phyloP scores from a whole-genome alignment of 2,888 invertebrate species.

The Drymonia ruficornis region DNA sequence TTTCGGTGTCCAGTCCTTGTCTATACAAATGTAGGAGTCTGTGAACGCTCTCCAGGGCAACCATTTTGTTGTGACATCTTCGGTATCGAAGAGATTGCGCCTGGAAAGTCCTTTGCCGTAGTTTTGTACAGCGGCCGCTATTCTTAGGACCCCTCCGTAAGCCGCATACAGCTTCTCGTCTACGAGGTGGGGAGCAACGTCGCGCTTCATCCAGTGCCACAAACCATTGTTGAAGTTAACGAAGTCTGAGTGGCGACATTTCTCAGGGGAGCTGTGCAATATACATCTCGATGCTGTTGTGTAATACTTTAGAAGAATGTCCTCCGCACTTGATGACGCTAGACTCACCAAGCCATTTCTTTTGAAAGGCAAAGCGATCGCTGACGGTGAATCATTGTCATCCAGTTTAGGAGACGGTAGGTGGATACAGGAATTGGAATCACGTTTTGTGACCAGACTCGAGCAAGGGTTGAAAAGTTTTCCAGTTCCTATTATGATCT shows the following conservation, averaged over 20 bases:
- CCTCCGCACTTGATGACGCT: constrained; percentile 59
- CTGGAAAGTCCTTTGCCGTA: constrained; percentile 69
- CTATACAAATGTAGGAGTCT: constrained; percentile 53
- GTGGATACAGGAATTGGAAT: constrained; percentile 67
- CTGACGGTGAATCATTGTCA: constrained; percentile 55
- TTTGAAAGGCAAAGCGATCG: constrained; percentile 69
- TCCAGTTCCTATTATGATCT: constrained; percentile 60
- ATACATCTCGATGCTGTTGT: constrained; percentile 70
- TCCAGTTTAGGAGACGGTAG: constrained; percentile 67
- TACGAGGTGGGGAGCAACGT: constrained; percentile 68
- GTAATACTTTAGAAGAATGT: constrained; percentile 69
- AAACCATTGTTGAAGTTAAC: constrained; percentile 72
- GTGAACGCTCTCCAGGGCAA: constrained; percentile 60
- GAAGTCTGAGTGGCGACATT: constrained; percentile 71
- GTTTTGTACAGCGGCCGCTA: constrained; percentile 74
- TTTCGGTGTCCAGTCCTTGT: constrained; percentile 62
- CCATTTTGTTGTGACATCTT: constrained; percentile 50
- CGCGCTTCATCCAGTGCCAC: constrained; percentile 78
- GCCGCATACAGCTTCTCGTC: constrained; percentile 73
- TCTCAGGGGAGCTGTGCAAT: constrained; percentile 60
- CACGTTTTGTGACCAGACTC: constrained; percentile 60
- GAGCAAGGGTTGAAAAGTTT: constrained; percentile 62
- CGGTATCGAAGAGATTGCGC: constrained; percentile 62
- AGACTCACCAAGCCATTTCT: constrained; percentile 62
- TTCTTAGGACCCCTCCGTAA: constrained; percentile 69